These are phyloP conservation scores for Aselliscus stoliczkanus DNA, from an alignment of 2,797 vertebrate genomes.

Conservation along the genomic window DNA sequence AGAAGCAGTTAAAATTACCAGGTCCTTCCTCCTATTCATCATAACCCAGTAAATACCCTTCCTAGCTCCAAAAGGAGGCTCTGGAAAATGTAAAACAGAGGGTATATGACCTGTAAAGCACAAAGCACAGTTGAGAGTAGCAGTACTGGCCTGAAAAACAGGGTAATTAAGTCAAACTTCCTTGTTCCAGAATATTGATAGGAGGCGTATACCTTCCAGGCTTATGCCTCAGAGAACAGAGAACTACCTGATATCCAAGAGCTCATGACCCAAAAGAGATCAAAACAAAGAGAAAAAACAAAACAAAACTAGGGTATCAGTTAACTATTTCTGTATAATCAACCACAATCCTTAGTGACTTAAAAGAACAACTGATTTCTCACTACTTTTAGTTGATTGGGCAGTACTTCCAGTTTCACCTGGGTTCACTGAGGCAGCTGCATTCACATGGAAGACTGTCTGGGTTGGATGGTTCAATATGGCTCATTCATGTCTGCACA, in stretches of 20 bases:
- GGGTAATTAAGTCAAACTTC: not conserved
- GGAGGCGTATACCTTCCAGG: not conserved
- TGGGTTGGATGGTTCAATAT: not conserved
- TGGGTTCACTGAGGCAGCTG: not conserved
- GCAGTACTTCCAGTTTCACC: not conserved
- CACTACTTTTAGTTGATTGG: not conserved
- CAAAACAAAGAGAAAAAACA: not conserved
- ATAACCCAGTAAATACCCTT: not conserved
- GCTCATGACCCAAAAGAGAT: not conserved
- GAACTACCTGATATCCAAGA: not conserved
- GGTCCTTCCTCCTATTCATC: not conserved
- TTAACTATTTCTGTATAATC: not conserved
- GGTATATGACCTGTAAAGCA: not conserved
- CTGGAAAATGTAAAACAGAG: not conserved
- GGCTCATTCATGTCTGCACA: not conserved
- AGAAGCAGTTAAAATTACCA: not conserved
- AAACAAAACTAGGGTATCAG: not conserved
- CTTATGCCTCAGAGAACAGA: not conserved
- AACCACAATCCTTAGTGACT: not conserved
- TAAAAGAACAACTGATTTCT: not conserved
- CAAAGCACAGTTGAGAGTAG: not conserved
- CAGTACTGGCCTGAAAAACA: not conserved
- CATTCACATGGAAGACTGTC: not conserved
- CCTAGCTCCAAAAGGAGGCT: not conserved
- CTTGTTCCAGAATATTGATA: not conserved